Evolutionary conservation across 2,888 invertebrate species (phyloP).

Genomic region (Agrochola litura): DNA sequence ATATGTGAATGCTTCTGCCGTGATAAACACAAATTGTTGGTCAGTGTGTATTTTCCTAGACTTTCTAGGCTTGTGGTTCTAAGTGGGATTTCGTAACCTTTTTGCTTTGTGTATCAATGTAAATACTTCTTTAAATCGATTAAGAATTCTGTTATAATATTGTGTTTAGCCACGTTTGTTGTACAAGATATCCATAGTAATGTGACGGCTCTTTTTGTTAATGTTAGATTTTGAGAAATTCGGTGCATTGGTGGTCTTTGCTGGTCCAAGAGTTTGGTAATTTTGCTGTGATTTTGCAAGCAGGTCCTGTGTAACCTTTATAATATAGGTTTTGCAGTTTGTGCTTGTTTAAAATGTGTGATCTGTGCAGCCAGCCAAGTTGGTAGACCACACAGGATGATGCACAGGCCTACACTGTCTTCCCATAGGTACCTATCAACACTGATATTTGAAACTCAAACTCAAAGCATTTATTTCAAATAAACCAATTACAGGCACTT

Average conservation of each 20-base stretch:
- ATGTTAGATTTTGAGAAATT: conserved; percentile 24
- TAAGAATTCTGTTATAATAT: conserved; percentile 58
- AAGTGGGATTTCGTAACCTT: neutral
- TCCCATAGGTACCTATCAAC: no score
- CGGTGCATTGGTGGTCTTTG: conserved; percentile 7
- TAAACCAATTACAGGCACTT: no score
- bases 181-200: conserved; percentile 48
- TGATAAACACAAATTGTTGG: neutral
- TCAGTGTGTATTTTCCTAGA: neutral
- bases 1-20: neutral
- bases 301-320: neutral
- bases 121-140: conserved; percentile 57
- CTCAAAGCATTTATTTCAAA: no score
- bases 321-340: neutral
- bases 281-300: conserved; percentile 4
- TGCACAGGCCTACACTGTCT: neutral
- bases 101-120: conserved; percentile 14
- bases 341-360: neutral
- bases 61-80: neutral
- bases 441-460: no score
- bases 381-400: neutral
- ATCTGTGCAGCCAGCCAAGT: neutral
- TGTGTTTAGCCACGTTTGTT: conserved; percentile 60
- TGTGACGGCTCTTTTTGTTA: conserved; percentile 48
- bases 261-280: neutral